Conservation (phyloP, 2,888 invertebrate genomes). For the Drosophila nr. perissopoda region DNA sequence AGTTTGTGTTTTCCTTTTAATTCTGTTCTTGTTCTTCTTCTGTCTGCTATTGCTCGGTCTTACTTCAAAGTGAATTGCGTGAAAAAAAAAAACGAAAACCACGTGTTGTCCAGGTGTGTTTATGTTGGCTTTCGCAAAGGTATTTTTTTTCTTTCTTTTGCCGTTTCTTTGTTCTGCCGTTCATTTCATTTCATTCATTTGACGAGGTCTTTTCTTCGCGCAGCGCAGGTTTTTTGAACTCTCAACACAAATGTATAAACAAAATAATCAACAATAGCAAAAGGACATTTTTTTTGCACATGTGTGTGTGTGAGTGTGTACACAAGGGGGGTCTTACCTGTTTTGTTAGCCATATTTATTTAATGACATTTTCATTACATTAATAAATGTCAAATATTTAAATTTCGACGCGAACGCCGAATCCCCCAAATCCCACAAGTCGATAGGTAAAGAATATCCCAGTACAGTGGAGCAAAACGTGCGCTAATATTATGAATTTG, state of each 20-base stretch:
- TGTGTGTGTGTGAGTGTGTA: constrained; percentile 24
- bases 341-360: constrained; percentile 68
- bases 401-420: constrained; percentile 58
- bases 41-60: constrained; percentile 30
- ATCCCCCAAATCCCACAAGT: neutral
- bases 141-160: constrained; percentile 20
- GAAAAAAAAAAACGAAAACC: constrained; percentile 39
- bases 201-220: constrained; percentile 27
- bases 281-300: constrained; percentile 30
- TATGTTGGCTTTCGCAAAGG: constrained; percentile 54
- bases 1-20: constrained; percentile 6
- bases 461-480: constrained; percentile 32
- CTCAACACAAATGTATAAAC: constrained; percentile 11
- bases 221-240: constrained; percentile 44
- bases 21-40: neutral
- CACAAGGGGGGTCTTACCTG: constrained; percentile 55
- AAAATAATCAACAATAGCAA: constrained; percentile 10
- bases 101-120: constrained; percentile 77
- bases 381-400: constrained; percentile 78
- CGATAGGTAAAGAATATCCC: constrained; percentile 7
- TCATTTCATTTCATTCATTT: constrained; percentile 27
- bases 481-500: neutral
- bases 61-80: constrained; percentile 70
- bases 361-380: constrained; percentile 75
- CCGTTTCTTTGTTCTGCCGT: constrained; percentile 1